Conservation (phyloP, 2,797 vertebrate genomes). For the Craterocephalus amniculus region DNA sequence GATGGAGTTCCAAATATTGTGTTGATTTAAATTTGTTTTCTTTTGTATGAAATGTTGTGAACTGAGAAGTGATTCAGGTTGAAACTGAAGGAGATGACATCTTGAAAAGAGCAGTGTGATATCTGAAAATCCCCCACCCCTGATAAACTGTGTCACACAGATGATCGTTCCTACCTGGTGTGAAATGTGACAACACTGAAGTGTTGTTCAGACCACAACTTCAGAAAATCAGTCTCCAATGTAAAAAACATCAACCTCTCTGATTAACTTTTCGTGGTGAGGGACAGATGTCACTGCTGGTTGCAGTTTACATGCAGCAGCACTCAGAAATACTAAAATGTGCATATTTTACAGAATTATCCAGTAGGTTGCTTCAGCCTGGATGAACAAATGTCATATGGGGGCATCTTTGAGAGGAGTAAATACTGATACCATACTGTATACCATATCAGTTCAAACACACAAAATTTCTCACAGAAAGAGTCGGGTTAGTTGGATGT, state of each 20-base stretch:
- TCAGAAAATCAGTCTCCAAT: too few relatives aligned
- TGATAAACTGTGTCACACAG: background rate
- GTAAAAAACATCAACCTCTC: too few relatives aligned
- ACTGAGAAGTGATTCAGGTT: too few relatives aligned
- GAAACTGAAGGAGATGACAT: too few relatives aligned
- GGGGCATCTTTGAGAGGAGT: background rate
- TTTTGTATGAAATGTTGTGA: background rate
- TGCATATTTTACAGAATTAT: conserved; percentile 1
- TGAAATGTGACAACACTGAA: background rate
- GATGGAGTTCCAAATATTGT: background rate
- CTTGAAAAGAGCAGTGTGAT: background rate
- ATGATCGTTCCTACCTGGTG: background rate
- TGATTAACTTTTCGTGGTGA: too few relatives aligned
- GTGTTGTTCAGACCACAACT: background rate
- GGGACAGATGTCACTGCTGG: too few relatives aligned
- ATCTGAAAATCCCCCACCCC: background rate
- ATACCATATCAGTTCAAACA: too few relatives aligned
- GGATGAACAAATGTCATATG: background rate
- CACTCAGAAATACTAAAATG: background rate
- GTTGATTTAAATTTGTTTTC: background rate
- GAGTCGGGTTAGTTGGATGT: too few relatives aligned
- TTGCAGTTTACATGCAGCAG: background rate
- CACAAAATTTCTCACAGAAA: too few relatives aligned
- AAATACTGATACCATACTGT: background rate
- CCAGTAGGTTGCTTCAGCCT: background rate